Conservation (phyloP, 2,113 vertebrate species). For the Bombycilla garrulus region DNA sequence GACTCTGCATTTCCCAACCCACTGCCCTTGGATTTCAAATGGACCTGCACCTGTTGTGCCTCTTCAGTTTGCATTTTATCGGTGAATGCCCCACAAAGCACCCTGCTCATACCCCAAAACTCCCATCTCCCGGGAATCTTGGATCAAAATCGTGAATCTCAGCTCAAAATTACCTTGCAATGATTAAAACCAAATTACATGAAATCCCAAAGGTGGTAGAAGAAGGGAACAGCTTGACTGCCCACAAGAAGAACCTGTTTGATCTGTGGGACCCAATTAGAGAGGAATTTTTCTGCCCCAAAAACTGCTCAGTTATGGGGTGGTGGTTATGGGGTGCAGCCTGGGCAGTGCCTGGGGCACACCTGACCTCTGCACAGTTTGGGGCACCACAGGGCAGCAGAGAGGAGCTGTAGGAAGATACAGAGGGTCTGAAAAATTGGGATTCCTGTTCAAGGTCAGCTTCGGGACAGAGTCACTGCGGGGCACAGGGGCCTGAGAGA, state of each 20-base stretch:
- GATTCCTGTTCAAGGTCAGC: rapidly evolving
- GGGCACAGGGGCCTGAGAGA: neutral
- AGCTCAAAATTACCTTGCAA: neutral
- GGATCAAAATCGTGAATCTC: neutral
- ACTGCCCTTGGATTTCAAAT: neutral
- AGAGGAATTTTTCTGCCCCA: neutral
- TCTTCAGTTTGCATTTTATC: neutral
- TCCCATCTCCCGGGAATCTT: neutral
- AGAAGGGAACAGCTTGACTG: neutral
- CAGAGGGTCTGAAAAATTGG: rapidly evolving
- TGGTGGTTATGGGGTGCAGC: rapidly evolving
- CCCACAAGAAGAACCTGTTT: too few relatives aligned
- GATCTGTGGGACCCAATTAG: neutral
- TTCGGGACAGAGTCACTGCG: neutral
- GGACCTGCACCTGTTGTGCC: neutral
- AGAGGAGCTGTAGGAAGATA: rapidly evolving
- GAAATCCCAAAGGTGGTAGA: too few relatives aligned
- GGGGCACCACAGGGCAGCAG: neutral
- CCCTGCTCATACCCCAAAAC: neutral
- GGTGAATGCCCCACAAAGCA: too few relatives aligned
- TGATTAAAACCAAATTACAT: neutral
- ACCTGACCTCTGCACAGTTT: neutral
- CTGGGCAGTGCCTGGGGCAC: neutral
- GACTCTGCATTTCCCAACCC: neutral
- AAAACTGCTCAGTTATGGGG: neutral